These are phyloP conservation scores for Aegotheles bennettii DNA, from an alignment of 2,113 vertebrate species.

Conservation along the genomic window DNA sequence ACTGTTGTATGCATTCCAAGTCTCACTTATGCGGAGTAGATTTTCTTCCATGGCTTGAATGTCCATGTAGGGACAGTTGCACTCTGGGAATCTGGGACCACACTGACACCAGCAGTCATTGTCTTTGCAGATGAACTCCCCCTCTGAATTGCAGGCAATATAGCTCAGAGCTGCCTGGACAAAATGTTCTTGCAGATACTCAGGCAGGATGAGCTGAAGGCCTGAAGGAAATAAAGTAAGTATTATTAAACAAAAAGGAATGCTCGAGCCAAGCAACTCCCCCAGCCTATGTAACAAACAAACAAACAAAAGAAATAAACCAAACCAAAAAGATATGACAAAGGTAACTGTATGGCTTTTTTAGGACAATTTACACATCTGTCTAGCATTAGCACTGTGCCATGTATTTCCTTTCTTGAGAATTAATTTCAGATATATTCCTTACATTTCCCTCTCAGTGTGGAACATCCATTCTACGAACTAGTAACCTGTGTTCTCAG, in stretches of 20 bases:
- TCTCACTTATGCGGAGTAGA: conserved; percentile 87
- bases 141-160: conserved; percentile 95
- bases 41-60: conserved; percentile 97
- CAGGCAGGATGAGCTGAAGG: conserved; percentile 91
- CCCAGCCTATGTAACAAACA: fast-evolving
- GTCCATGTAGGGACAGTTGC: conserved; percentile 96
- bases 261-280: background rate
- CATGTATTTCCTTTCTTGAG: background rate
- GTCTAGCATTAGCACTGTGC: background rate
- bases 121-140: conserved; percentile 91
- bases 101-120: conserved; percentile 97
- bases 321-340: background rate
- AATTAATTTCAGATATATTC: background rate
- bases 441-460: background rate
- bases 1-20: conserved; percentile 85
- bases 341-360: background rate
- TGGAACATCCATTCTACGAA: background rate
- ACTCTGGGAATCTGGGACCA: conserved; percentile 88
- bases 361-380: background rate
- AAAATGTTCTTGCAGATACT: conserved; percentile 90
- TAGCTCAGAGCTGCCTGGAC: conserved; percentile 94
- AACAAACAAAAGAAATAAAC: background rate
- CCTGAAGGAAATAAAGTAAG: conserved; percentile 68
- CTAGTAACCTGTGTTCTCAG: background rate
- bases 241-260: background rate